A percentile compares a stretch with the other conserved stretches of the same genome.
Evolutionary conservation across 2,797 vertebrate species (phyloP).

Genomic region (Mareca penelope): DNA sequence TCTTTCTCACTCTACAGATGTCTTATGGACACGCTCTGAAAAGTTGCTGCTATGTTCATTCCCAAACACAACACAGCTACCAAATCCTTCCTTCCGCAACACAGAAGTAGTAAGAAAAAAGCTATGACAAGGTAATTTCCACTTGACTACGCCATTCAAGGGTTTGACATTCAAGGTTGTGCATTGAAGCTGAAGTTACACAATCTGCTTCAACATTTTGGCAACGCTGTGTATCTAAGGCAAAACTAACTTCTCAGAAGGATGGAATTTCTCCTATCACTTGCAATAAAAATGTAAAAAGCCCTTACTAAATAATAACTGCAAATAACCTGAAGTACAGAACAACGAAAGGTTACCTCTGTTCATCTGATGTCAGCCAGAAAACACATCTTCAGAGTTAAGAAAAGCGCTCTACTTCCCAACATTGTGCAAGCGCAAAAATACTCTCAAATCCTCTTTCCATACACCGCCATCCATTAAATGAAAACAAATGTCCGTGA

Average conservation of each 20-base stretch:
- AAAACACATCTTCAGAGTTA: background rate
- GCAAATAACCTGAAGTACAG: background rate
- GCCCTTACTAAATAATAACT: background rate
- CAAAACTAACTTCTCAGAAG: background rate
- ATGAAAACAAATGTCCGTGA: background rate
- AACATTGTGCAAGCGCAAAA: background rate
- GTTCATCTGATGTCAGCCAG: background rate
- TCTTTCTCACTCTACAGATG: background rate
- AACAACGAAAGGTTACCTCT: background rate
- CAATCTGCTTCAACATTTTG: background rate
- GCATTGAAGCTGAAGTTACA: background rate
- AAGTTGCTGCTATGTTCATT: background rate
- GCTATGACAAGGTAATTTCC: background rate
- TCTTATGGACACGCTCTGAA: background rate
- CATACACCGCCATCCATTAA: background rate
- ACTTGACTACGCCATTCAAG: background rate
- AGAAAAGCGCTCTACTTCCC: background rate
- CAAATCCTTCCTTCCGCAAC: background rate
- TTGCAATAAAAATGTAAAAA: background rate
- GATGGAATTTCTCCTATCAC: background rate
- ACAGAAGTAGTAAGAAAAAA: background rate
- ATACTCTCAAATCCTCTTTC: background rate
- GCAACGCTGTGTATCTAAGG: background rate
- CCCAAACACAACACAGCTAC: background rate
- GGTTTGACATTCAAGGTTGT: background rate